phyloP scores from a whole-genome alignment of 2,888 invertebrate species.

The Allacma fusca region DNA sequence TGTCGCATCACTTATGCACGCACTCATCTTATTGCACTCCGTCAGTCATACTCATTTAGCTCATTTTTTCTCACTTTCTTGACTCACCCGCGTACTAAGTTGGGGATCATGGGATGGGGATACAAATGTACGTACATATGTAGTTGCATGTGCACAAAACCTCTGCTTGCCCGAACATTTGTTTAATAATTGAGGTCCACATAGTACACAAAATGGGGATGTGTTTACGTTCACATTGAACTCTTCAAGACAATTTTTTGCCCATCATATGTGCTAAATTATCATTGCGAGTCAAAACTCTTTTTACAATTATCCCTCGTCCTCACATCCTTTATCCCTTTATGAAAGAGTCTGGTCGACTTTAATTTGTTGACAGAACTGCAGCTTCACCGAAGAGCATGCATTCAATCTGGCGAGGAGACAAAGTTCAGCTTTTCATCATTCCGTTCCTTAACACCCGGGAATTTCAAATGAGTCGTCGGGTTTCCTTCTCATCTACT shows the following conservation, averaged over 20 bases:
- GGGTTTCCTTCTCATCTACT: no score
- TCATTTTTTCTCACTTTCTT: no score
- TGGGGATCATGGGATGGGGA: no score
- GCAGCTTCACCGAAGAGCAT: no score
- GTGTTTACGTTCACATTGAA: conserved; percentile 8
- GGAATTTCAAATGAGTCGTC: conserved; percentile 2
- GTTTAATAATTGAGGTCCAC: neutral
- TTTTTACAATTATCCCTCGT: neutral
- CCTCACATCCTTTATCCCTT: neutral
- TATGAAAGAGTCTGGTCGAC: neutral
- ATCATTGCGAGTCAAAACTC: conserved; percentile 9
- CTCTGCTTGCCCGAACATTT: no score
- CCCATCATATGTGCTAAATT: conserved; percentile 4
- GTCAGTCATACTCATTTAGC: no score
- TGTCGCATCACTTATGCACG: no score
- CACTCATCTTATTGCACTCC: no score
- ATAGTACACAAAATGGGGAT: neutral
- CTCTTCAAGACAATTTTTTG: conserved; percentile 7
- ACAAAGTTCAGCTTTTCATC: neutral
- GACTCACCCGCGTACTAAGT: no score
- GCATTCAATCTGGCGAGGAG: neutral
- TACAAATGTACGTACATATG: no score
- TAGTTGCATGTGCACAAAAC: no score
- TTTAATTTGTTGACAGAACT: no score
- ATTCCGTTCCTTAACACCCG: neutral